Conservation (phyloP, 2,888 invertebrate genomes). For the Nematopogon swammerdamellus region DNA sequence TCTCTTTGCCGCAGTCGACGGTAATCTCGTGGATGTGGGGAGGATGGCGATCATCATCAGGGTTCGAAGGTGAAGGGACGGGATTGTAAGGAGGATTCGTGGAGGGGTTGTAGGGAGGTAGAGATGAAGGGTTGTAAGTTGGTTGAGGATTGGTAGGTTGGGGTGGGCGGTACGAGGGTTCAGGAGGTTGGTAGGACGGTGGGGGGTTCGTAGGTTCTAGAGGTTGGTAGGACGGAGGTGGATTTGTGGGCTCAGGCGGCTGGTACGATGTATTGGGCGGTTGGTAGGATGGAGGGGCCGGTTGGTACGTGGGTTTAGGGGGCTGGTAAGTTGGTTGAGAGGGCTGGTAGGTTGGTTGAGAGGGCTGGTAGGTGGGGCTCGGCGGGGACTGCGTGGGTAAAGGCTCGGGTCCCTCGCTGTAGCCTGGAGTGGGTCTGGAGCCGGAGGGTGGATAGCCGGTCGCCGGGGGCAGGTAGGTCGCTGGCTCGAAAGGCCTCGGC, state of each 20-base stretch:
- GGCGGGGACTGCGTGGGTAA: conserved; percentile 19
- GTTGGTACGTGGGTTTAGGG: conserved; percentile 15
- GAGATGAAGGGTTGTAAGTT: conserved; percentile 7
- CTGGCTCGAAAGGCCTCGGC: conserved; percentile 67
- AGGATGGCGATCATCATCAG: conserved; percentile 66
- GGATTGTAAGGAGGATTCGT: conserved; percentile 11
- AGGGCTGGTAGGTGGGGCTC: conserved; percentile 14
- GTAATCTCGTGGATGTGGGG: conserved; percentile 74
- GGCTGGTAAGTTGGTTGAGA: conserved; percentile 5
- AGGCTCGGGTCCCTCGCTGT: conserved; percentile 33
- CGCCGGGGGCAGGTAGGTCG: conserved; percentile 32
- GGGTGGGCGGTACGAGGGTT: conserved; percentile 14
- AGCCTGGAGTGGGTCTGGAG: conserved; percentile 36
- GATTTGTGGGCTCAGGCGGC: neutral
- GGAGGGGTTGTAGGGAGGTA: conserved; percentile 14
- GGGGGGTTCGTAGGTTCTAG: neutral
- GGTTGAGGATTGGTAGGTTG: conserved; percentile 13
- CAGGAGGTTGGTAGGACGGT: conserved; percentile 11
- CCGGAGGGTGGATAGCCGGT: conserved; percentile 41
- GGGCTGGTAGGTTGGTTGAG: conserved; percentile 13
- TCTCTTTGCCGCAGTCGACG: conserved; percentile 75
- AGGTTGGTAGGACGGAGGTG: conserved; percentile 14
- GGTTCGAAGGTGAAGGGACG: conserved; percentile 18
- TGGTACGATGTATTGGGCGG: conserved; percentile 13
- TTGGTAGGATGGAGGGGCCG: conserved; percentile 14